A percentile compares a stretch with the other conserved stretches of the same genome.
Evolutionary conservation across 2,888 invertebrate species (phyloP).

Genomic region (Alentia gelatinosa): DNA sequence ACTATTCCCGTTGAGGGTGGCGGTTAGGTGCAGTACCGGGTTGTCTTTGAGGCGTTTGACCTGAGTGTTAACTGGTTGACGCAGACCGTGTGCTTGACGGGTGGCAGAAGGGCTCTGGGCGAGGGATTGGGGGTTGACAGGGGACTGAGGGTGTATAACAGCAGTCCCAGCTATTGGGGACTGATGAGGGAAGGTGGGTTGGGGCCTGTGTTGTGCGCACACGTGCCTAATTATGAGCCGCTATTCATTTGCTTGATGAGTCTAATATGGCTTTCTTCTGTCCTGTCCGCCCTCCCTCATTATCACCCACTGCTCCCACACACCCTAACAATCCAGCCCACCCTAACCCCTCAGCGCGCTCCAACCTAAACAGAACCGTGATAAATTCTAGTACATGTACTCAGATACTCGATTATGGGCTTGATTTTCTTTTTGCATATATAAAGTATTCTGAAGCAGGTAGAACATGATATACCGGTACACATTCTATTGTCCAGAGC

Average conservation of each 20-base stretch:
- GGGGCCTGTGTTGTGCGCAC: neutral
- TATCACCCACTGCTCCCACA: neutral
- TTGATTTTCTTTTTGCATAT: no score
- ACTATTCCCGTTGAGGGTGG: neutral
- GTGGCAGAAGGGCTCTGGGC: no score
- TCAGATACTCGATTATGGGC: no score
- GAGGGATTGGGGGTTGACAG: no score
- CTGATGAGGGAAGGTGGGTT: neutral
- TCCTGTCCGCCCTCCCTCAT: neutral
- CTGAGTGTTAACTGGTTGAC: neutral
- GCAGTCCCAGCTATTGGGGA: no score
- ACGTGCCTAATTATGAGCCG: neutral
- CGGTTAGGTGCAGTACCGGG: neutral
- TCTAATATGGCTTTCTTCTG: neutral
- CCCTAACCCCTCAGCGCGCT: neutral
- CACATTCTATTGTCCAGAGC: no score
- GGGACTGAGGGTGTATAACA: no score
- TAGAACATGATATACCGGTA: no score
- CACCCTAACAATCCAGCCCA: neutral
- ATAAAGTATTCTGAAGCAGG: no score
- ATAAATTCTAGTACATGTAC: no score
- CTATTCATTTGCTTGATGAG: neutral
- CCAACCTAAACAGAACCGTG: no score
- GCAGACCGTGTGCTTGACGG: neutral
- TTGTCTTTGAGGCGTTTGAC: neutral